Base-by-base conservation (phyloP, 2,113 vertebrate genomes). In the Pitta sordida region DNA sequence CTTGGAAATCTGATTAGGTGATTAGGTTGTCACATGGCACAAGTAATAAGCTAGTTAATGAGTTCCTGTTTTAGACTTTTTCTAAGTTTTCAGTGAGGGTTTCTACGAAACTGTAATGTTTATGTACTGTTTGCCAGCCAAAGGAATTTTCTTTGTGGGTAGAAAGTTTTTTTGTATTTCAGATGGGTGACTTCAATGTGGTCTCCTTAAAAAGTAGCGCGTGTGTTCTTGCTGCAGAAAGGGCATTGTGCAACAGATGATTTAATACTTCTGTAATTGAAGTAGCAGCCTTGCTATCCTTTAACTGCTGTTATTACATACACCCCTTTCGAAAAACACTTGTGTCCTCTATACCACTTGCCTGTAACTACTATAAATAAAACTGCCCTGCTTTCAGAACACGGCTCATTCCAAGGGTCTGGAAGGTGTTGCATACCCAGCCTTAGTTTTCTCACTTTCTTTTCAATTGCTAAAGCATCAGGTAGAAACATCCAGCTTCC, bases 1-100 rank as follows among this genome's bases (percentile, higher is more conserved):
- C 83, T 34, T 56, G 48, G 75, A 92, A 93, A 96, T 90, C 93
- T 55, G 64, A 36, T 95, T 96, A 92, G 64, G 41, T 91, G 86
- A 92, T 96, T 89, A 93, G 32, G 12, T 89, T 91, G 53, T 92
- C 80, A 68, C 78, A 22, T 87, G 81, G 68, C 76, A 87, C 44
- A 81, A 82, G 73, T 60, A 58, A 59, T 86, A 86, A 85, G 65
- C 86, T 91, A 64, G 60, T 75, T 83, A 94, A 74, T 5, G 15
- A 78, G 83, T 93, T 91, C 86, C 68, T 59, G 20, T 65, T 93
- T 91, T 91, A 96, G 88, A 77, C 51, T 55, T 91, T 88, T 90
- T 67, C 71, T 60, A 81, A 52, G 29, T 91, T 90, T 90, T 83
- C 5, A 1, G 34, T 88, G 71, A 86, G 37, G 26, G 14, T 46